Conservation (phyloP, 1,140 invertebrate species). For the Drosophila obscura region DNA sequence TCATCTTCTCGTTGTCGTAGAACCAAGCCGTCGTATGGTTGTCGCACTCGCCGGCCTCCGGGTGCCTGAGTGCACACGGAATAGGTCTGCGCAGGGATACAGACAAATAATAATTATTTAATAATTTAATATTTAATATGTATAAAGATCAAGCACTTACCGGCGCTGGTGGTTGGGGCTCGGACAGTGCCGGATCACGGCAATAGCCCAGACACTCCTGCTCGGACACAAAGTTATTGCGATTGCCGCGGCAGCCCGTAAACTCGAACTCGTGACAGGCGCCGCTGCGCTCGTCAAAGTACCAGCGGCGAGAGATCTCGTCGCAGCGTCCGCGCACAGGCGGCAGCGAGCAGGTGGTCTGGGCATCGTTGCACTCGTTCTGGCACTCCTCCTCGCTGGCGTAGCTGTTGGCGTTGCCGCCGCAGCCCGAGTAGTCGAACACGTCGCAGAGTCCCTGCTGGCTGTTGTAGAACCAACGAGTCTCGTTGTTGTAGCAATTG, state of each 20-base stretch:
- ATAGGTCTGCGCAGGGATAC: constrained; percentile 33
- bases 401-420: constrained; percentile 95
- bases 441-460: constrained; percentile 90
- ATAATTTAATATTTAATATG: too few species aligned
- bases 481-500: constrained; percentile 86
- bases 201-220: constrained; percentile 94
- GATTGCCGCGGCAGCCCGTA: constrained; percentile 89
- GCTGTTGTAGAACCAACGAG: constrained; percentile 92
- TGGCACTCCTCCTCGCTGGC: constrained; percentile 90
- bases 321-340: constrained; percentile 86
- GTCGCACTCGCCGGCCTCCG: constrained; percentile 90
- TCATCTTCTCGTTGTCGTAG: constrained; percentile 87
- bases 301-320: constrained; percentile 88
- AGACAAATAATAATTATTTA: too few species aligned
- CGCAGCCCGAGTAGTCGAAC: constrained; percentile 93
- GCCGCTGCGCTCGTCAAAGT: constrained; percentile 88
- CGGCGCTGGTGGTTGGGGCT: constrained; percentile 51
- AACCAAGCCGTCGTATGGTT: constrained; percentile 89
- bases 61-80: constrained; percentile 86
- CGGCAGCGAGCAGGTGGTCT: constrained; percentile 90
- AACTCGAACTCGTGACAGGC: constrained; percentile 89
- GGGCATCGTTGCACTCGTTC: constrained; percentile 88
- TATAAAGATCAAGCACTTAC: constrained; percentile 27
- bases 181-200: constrained; percentile 64
- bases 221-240: constrained; percentile 92